phyloP scores from a whole-genome alignment of 1,140 invertebrate species.

The Proctacanthus coquilletti region DNA sequence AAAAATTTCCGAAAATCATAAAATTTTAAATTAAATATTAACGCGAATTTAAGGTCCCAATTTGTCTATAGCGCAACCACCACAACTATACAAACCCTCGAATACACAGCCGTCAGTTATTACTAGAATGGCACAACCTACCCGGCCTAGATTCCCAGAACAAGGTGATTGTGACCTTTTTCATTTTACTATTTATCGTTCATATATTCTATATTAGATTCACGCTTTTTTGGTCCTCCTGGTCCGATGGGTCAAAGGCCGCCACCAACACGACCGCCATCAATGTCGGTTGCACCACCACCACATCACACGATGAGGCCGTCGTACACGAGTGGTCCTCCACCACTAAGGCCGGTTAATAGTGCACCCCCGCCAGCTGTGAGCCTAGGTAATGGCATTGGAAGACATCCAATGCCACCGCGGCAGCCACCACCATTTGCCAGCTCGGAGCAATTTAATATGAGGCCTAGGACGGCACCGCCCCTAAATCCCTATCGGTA shows the following conservation, averaged over 20 bases:
- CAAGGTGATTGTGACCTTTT: slow-evolving; percentile 1
- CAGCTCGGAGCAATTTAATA: too few species aligned
- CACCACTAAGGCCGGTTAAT: slow-evolving; percentile 11
- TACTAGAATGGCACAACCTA: slow-evolving; percentile 44
- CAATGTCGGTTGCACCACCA: slow-evolving; percentile 7
- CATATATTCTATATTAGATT: slow-evolving; percentile 4
- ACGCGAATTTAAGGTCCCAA: too few species aligned
- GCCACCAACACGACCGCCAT: background rate
- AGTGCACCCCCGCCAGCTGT: background rate
- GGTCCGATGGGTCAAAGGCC: background rate
- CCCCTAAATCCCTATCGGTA: background rate
- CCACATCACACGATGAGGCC: slow-evolving; percentile 16
- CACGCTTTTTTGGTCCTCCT: slow-evolving; percentile 8
- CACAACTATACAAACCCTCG: slow-evolving; percentile 30
- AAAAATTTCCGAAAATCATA: too few species aligned
- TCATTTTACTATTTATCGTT: slow-evolving; percentile 5
- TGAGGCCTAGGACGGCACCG: slow-evolving; percentile 11
- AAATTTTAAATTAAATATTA: too few species aligned
- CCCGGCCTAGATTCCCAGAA: slow-evolving; percentile 12
- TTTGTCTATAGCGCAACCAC: slow-evolving; percentile 24
- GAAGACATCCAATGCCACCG: background rate
- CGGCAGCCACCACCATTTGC: background rate
- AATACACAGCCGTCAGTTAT: slow-evolving; percentile 40
- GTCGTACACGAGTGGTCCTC: slow-evolving; percentile 18
- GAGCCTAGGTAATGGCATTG: background rate